Conservation (phyloP, 2,113 vertebrate species). For the Henicopernis longicauda region DNA sequence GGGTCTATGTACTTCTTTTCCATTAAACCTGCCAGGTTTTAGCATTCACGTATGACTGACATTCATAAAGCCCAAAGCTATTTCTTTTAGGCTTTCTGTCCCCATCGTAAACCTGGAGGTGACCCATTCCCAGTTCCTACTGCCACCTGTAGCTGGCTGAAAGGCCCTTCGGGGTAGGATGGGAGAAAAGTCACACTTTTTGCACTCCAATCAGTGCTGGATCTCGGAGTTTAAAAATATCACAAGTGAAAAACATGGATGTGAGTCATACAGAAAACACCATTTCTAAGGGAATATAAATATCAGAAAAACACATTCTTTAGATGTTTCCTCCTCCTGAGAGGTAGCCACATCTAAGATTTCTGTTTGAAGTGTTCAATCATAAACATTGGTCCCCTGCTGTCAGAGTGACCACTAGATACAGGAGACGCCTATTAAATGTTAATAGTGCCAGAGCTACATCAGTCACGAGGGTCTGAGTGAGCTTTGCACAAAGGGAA, state of each 20-base stretch:
- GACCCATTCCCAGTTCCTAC: neutral
- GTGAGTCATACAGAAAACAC: slow-evolving; percentile 62
- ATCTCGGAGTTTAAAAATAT: slow-evolving; percentile 61
- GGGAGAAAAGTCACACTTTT: neutral
- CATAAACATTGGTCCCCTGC: neutral
- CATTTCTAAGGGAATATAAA: slow-evolving; percentile 28
- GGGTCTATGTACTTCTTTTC: neutral
- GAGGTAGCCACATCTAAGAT: slow-evolving; percentile 1
- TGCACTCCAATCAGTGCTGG: slow-evolving; percentile 21
- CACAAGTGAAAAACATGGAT: slow-evolving; percentile 61
- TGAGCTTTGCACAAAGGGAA: neutral
- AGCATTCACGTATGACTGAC: neutral
- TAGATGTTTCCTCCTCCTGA: slow-evolving; percentile 32
- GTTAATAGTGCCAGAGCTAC: neutral
- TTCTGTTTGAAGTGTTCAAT: slow-evolving; percentile 18
- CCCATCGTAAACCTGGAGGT: neutral
- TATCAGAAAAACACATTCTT: slow-evolving; percentile 32
- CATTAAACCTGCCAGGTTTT: neutral
- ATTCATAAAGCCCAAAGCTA: neutral
- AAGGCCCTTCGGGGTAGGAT: neutral
- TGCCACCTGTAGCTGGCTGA: neutral
- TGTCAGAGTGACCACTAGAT: neutral
- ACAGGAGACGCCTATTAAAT: neutral
- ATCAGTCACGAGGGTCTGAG: neutral
- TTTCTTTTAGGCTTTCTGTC: neutral